These are phyloP conservation scores for Aporophyla lueneburgensis DNA, from an alignment of 2,888 invertebrate species.

Conservation along the genomic window DNA sequence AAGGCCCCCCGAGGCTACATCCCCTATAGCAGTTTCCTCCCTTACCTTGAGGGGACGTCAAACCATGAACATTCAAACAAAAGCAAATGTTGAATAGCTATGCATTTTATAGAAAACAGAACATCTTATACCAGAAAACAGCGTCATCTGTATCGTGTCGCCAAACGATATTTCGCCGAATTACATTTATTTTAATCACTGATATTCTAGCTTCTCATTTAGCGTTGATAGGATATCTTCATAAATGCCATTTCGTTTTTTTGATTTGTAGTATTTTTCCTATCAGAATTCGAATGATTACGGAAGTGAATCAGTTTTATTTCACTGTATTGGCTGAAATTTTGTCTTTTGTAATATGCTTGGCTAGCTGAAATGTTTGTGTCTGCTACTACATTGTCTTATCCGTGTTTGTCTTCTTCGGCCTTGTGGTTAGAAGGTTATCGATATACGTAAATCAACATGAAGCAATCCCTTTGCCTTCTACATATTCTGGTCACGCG, in stretches of 20 bases:
- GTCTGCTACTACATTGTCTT: too few species aligned
- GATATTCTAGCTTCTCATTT: too few species aligned
- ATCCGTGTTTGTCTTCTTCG: neutral
- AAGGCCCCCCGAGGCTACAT: slow-evolving; percentile 76
- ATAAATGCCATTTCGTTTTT: neutral
- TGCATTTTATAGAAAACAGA: slow-evolving; percentile 36
- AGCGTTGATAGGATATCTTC: neutral
- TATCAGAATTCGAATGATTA: too few species aligned
- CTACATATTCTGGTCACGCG: neutral
- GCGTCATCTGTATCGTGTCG: neutral
- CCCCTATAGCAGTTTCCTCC: slow-evolving; percentile 63
- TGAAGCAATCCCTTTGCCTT: neutral
- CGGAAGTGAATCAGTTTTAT: neutral
- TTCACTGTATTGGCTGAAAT: neutral
- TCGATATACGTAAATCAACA: neutral
- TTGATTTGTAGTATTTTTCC: neutral
- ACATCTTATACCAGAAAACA: slow-evolving; percentile 11
- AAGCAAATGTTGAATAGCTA: slow-evolving; percentile 52
- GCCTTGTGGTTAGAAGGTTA: slow-evolving; percentile 1
- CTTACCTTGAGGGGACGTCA: slow-evolving; percentile 79
- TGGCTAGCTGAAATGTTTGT: neutral
- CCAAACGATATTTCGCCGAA: neutral
- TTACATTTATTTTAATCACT: neutral
- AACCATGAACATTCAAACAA: slow-evolving; percentile 70
- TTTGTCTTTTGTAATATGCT: too few species aligned